Evolutionary conservation across 2,888 invertebrate species (phyloP).

Genomic region (Microchrysa polita): DNA sequence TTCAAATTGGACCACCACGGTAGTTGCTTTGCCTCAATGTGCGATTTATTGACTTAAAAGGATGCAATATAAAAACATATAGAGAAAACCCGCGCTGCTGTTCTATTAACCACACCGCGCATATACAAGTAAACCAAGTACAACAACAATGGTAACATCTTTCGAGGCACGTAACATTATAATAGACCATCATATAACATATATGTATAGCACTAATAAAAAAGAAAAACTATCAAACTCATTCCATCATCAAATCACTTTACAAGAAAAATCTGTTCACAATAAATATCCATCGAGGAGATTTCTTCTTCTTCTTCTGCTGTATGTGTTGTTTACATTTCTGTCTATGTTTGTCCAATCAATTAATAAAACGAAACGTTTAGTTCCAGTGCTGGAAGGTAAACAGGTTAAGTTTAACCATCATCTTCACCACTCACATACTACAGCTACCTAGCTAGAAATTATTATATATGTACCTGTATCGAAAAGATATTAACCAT

Average conservation of each 20-base stretch:
- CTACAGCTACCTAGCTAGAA: too few relatives aligned
- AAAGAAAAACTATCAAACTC: slow-evolving; percentile 35
- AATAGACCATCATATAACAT: neutral
- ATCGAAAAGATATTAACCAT: too few relatives aligned
- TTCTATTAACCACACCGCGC: too few relatives aligned
- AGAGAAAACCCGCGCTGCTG: too few relatives aligned
- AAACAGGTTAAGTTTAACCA: slow-evolving; percentile 42
- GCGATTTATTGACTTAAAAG: slow-evolving; percentile 40
- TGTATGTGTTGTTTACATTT: slow-evolving; percentile 55
- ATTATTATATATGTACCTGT: too few relatives aligned
- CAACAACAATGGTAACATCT: slow-evolving; percentile 14
- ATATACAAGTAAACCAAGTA: too few relatives aligned
- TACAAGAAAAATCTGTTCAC: slow-evolving; percentile 41
- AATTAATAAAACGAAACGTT: slow-evolving; percentile 53
- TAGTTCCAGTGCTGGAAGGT: slow-evolving; percentile 44
- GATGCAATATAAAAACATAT: slow-evolving; percentile 21
- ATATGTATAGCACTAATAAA: slow-evolving; percentile 35
- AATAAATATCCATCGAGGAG: slow-evolving; percentile 36
- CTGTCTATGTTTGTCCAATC: slow-evolving; percentile 55
- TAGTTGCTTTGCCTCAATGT: slow-evolving; percentile 9
- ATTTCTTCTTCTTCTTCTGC: too few relatives aligned
- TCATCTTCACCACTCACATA: too few relatives aligned
- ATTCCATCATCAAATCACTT: slow-evolving; percentile 40
- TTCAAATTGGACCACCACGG: slow-evolving; percentile 32
- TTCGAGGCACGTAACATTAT: neutral